phyloP scores from a whole-genome alignment of 2,113 vertebrate species.

The Antechinus flavipes region DNA sequence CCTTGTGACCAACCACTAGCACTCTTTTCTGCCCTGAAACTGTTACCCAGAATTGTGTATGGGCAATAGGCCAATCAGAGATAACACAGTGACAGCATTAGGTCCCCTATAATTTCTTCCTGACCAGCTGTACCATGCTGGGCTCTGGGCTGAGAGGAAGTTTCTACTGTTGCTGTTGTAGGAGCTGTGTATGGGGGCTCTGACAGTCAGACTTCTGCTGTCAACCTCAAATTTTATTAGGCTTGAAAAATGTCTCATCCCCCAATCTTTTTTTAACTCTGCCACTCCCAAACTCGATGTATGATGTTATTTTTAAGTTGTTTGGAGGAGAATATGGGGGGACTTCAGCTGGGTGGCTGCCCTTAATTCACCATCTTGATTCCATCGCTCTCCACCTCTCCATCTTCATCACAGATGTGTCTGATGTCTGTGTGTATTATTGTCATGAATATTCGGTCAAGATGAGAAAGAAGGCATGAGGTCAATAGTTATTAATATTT shows the following conservation, averaged over 20 bases:
- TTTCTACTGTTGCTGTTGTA: too few relatives aligned
- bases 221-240: background rate
- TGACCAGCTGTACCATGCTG: too few relatives aligned
- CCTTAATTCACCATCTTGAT: background rate
- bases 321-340: background rate
- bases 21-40: too few relatives aligned
- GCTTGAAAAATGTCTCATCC: background rate
- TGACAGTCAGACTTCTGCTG: background rate
- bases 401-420: background rate
- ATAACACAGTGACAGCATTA: too few relatives aligned
- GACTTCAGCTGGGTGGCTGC: background rate
- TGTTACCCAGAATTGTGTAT: too few relatives aligned
- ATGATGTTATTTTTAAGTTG: background rate
- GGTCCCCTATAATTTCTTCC: too few relatives aligned
- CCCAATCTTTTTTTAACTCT: background rate
- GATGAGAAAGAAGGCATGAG: background rate
- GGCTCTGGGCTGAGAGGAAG: too few relatives aligned
- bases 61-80: too few relatives aligned
- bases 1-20: too few relatives aligned
- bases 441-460: background rate
- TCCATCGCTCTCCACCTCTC: background rate
- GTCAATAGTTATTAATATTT: background rate
- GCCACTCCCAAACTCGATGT: background rate
- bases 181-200: too few relatives aligned
- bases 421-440: background rate